Evolutionary conservation across 2,797 vertebrate species (phyloP).

Genomic region (Otus scops): DNA sequence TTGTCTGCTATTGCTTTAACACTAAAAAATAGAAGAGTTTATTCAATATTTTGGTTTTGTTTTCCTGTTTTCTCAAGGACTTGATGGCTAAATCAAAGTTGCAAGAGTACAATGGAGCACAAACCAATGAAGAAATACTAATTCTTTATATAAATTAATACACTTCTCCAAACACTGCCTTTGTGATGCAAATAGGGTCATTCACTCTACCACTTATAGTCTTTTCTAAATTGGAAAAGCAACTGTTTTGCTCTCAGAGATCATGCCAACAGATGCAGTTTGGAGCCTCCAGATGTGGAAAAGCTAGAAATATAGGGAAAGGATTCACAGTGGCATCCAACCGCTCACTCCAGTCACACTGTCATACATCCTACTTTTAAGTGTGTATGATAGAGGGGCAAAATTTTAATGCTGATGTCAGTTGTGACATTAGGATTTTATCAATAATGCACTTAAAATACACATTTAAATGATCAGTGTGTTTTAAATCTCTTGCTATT

Average conservation of each 20-base stretch:
- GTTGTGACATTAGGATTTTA: neutral
- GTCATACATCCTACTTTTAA: neutral
- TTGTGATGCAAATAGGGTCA: neutral
- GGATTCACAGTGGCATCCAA: neutral
- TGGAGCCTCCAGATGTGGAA: neutral
- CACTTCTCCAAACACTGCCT: neutral
- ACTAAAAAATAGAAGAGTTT: neutral
- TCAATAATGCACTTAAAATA: neutral
- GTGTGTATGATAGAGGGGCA: neutral
- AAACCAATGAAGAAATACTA: neutral
- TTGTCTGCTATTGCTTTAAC: neutral
- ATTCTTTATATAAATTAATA: neutral
- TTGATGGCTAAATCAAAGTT: neutral
- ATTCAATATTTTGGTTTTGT: neutral
- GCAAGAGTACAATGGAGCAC: neutral
- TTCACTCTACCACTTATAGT: neutral
- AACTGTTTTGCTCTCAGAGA: neutral
- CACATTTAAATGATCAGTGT: neutral
- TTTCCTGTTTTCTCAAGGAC: neutral
- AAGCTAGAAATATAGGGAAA: neutral
- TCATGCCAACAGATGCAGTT: neutral
- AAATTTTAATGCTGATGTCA: neutral
- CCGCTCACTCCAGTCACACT: neutral
- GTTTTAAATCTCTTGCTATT: slow-evolving; percentile 8
- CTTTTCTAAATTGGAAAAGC: neutral